Conservation (phyloP, 2,113 vertebrate species). For the Circaetus cinerascens region DNA sequence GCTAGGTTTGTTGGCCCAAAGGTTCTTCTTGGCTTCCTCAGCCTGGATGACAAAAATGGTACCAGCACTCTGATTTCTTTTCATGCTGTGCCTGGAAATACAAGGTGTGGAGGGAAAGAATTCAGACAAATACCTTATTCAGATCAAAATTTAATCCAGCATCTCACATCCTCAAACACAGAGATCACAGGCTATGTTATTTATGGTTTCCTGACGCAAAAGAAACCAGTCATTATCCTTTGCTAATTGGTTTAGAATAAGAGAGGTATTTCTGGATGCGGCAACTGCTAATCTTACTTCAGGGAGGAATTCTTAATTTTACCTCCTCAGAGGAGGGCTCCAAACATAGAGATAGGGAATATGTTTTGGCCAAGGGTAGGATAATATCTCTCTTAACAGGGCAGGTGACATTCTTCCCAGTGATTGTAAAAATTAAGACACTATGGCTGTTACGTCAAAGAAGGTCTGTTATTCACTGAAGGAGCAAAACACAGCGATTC, state of each 20-base stretch:
- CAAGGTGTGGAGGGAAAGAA: not conserved
- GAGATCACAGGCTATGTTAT: not conserved
- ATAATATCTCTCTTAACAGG: not conserved
- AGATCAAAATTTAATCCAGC: not conserved
- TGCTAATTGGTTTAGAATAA: not conserved
- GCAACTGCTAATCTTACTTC: not conserved
- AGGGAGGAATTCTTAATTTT: not conserved
- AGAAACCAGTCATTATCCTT: not conserved
- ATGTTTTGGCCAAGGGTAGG: not conserved
- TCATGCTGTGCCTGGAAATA: not conserved
- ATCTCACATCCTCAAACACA: not conserved
- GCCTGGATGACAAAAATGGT: not conserved
- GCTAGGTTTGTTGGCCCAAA: not conserved
- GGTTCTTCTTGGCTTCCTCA: not conserved
- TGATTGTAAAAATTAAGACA: not conserved
- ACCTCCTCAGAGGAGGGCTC: not conserved
- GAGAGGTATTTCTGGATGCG: not conserved
- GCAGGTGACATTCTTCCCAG: not conserved
- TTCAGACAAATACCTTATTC: not conserved
- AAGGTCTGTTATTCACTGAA: not conserved
- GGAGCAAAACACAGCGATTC: not conserved
- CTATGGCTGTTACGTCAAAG: not conserved
- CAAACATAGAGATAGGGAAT: not conserved
- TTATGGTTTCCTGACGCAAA: not conserved
- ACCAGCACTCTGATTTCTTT: not conserved